Percentiles rank a stretch among this genome's conserved stretches.
Conservation (phyloP, 23 tunicate genomes). For the Styela plicata region DNA sequence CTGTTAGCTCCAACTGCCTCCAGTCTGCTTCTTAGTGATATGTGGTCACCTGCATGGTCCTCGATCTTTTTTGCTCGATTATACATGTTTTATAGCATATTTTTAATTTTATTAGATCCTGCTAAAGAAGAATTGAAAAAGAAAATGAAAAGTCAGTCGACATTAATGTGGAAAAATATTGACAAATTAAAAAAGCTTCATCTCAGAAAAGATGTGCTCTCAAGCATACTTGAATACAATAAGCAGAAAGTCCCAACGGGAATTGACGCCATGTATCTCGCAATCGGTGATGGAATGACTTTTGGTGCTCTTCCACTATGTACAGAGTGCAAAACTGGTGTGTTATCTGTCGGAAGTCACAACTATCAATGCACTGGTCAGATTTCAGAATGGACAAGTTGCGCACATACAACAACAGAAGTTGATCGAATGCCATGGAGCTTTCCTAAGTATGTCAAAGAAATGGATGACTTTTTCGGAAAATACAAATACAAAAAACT, state of each 20-base stretch:
- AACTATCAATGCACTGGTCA: conserved; percentile 79
- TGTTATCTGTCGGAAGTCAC: conserved; percentile 49
- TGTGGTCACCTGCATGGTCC: no score
- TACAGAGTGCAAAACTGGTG: conserved; percentile 47
- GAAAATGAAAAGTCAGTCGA: conserved; percentile 45
- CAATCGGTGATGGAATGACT: conserved; percentile 79
- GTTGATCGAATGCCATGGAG: conserved; percentile 46
- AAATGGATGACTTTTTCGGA: conserved; percentile 48
- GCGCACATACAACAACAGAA: conserved; percentile 46
- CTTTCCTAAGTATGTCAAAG: conserved; percentile 51
- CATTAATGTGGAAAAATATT: conserved; percentile 65
- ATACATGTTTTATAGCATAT: no score
- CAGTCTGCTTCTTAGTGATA: no score
- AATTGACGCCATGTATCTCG: conserved; percentile 39
- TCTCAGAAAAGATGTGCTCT: conserved; percentile 38
- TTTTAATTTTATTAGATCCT: neutral
- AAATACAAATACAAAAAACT: conserved; percentile 61
- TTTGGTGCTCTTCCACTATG: conserved; percentile 86
- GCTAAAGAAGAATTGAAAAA: conserved; percentile 28
- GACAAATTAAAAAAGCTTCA: conserved; percentile 64
- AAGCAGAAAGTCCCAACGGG: conserved; percentile 59
- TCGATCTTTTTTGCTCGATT: no score
- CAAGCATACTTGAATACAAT: conserved; percentile 49
- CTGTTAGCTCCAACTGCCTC: no score
- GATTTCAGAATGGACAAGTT: conserved; percentile 85